phyloP scores from a whole-genome alignment of 2,888 invertebrate genomes.

The Drosophila koepferae region DNA sequence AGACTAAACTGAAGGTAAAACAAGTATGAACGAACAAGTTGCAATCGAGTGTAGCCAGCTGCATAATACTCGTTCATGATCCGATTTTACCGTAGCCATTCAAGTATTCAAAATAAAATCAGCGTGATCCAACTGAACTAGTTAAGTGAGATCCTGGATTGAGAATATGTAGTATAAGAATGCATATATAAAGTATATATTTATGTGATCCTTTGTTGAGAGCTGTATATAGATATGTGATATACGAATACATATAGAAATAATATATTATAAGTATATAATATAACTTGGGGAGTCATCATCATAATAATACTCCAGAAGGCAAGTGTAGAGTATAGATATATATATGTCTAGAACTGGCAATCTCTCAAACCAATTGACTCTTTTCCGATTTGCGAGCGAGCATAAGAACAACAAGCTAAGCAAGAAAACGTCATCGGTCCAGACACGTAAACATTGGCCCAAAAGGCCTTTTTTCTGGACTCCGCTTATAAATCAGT shows the following conservation, averaged over 20 bases:
- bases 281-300: too few relatives aligned
- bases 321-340: too few relatives aligned
- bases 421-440: constrained; percentile 61
- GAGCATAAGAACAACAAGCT: constrained; percentile 41
- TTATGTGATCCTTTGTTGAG: too few relatives aligned
- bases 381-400: neutral
- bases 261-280: too few relatives aligned
- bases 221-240: too few relatives aligned
- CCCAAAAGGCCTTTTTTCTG: constrained; percentile 31
- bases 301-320: too few relatives aligned
- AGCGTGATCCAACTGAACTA: neutral
- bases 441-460: constrained; percentile 65
- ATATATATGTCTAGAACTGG: too few relatives aligned
- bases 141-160: neutral
- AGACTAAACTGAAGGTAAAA: constrained; percentile 29
- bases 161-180: too few relatives aligned
- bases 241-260: too few relatives aligned
- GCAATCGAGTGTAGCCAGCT: neutral
- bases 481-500: constrained; percentile 74
- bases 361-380: neutral
- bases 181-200: too few relatives aligned
- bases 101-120: neutral
- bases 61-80: neutral
- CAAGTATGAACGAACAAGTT: neutral
- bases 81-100: neutral